phyloP scores from a whole-genome alignment of 2,797 vertebrate genomes.

The Acipenser oxyrinchus region DNA sequence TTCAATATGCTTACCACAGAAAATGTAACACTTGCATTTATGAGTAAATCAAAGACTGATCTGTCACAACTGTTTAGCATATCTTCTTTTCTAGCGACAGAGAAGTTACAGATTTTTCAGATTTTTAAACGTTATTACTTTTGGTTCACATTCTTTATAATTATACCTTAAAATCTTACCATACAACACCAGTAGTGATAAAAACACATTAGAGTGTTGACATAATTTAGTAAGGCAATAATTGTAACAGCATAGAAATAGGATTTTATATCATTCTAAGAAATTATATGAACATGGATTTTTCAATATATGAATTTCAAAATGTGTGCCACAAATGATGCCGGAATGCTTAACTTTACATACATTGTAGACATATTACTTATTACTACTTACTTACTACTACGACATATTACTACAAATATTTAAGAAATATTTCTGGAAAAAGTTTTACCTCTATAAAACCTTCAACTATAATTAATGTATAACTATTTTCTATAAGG shows the following conservation, averaged over 20 bases:
- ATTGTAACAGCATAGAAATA: slow-evolving; percentile 1
- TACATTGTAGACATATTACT: too few species aligned
- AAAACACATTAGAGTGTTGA: slow-evolving; percentile 6
- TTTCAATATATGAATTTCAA: too few species aligned
- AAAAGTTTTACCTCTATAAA: too few species aligned
- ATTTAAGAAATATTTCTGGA: too few species aligned
- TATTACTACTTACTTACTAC: too few species aligned
- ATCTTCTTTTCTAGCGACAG: not conserved
- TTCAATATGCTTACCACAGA: slow-evolving; percentile 3
- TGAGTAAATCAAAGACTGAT: not conserved
- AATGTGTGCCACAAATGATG: too few species aligned
- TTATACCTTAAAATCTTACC: not conserved
- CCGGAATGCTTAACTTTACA: too few species aligned
- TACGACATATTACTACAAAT: too few species aligned
- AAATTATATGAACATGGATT: too few species aligned
- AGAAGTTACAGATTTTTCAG: slow-evolving; percentile 1
- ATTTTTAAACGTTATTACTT: not conserved
- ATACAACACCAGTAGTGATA: not conserved
- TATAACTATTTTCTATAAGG: too few species aligned
- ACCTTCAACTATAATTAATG: too few species aligned
- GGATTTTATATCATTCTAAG: too few species aligned
- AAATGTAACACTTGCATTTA: slow-evolving; percentile 4
- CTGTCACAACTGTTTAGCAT: not conserved
- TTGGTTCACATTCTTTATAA: not conserved
- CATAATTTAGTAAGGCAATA: slow-evolving; percentile 12